phyloP scores from a whole-genome alignment of 2,113 vertebrate species.

The Pedetes capensis region DNA sequence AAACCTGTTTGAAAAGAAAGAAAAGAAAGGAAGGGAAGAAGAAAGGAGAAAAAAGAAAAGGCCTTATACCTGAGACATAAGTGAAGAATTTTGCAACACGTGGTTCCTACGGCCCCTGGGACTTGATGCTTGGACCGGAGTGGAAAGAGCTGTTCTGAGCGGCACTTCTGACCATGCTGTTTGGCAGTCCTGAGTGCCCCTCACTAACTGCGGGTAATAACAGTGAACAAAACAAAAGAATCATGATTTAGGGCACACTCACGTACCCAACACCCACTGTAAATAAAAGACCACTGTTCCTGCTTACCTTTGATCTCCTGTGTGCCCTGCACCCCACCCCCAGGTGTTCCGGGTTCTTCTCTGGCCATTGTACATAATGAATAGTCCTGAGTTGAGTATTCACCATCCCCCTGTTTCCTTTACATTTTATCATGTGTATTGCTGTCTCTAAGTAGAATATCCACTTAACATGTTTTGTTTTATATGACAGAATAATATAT shows the following conservation, averaged over 20 bases:
- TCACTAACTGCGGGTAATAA: neutral
- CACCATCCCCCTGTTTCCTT: neutral
- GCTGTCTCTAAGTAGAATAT: neutral
- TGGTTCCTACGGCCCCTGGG: rapidly evolving
- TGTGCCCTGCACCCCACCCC: neutral
- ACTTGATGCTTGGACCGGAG: neutral
- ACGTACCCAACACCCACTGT: neutral
- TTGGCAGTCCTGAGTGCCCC: neutral
- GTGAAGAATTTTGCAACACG: neutral
- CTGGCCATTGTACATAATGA: neutral
- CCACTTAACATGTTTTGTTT: neutral
- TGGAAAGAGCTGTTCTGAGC: neutral
- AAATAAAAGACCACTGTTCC: neutral
- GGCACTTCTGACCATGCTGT: neutral
- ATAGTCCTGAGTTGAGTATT: neutral
- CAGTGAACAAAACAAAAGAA: neutral
- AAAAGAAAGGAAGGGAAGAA: too few relatives aligned
- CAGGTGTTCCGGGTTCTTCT: neutral
- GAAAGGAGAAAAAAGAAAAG: too few relatives aligned
- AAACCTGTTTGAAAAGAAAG: neutral
- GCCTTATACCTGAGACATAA: neutral
- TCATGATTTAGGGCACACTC: neutral
- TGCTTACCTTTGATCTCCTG: neutral
- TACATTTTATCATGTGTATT: neutral
- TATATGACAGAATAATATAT: neutral